Evolutionary conservation across 2,113 vertebrate species (phyloP), one percentile per base, ranked within the genome.

Genomic region (Stegastes partitus): DNA sequence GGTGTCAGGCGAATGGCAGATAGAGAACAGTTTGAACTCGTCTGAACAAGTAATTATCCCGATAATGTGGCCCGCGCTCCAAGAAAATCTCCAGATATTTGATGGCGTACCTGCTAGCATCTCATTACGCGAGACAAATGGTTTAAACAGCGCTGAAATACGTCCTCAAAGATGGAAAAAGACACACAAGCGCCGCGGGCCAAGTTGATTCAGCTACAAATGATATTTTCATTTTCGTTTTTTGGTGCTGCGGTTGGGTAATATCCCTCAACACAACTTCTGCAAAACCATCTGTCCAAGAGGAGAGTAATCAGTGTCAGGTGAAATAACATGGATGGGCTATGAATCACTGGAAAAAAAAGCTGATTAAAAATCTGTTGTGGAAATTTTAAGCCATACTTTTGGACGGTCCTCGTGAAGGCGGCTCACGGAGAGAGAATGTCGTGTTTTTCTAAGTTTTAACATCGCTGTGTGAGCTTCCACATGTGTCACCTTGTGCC

Each of bases 271-370:
- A 45, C n/a, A 45, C 77, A 70, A 62, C 56, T 70, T 79, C 70
- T 77, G 71, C 31, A 34, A 57, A 81, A 68, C 56, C 80, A 84
- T 89, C 80, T 87, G 78, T 77, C 69, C 65, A 65, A 54, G 45
- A 67, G 63, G 57, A 80, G 53, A 49, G 72, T 79, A 82, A 89
- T 90, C 78, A 89, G 66, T 84, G 70, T 89, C 82, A 83, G 73
- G 76, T 82, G 79, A 72, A 82, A 78, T 76, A 82, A 87, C 56
- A 81, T 49, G 61, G 73, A 77, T 58, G 74, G 45, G 63, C 56
- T 45, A 79, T 81, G 74, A 84, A 67, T 87, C 74, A 77, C 16
- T 67, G 47, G 59, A 77, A 84, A 79, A n/a, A 67, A 62, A 76
- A 74, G 70, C 42, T 71, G 74, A 80, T 84, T 74, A 68, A 69